These are phyloP conservation scores for Oreocharis arfaki DNA, from an alignment of 2,113 vertebrate species.

Conservation along the genomic window DNA sequence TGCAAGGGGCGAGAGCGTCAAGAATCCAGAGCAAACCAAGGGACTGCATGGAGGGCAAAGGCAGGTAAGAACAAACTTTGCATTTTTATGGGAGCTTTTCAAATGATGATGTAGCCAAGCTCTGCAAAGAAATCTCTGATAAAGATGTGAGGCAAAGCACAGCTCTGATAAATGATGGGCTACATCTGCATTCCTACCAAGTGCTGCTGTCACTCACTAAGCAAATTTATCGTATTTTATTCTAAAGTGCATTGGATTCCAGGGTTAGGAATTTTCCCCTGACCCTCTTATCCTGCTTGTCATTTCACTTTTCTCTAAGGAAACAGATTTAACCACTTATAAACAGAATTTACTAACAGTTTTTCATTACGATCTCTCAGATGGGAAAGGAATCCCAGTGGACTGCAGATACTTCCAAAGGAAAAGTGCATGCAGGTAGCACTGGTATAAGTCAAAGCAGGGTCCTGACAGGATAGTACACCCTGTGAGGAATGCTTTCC, in stretches of 20 bases:
- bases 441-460: neutral
- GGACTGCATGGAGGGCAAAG: neutral
- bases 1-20: neutral
- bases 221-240: neutral
- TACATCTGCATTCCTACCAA: neutral
- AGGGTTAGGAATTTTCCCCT: neutral
- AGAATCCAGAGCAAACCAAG: neutral
- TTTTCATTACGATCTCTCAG: neutral
- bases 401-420: neutral
- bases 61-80: neutral
- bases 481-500: neutral
- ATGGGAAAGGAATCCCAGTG: neutral
- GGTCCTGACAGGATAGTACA: neutral
- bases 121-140: neutral
- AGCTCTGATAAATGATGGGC: neutral
- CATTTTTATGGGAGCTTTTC: neutral
- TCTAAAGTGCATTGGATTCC: neutral
- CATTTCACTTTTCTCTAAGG: neutral
- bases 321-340: neutral
- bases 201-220: constrained; percentile 2
- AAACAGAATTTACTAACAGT: neutral
- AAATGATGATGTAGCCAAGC: neutral
- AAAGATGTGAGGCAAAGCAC: neutral
- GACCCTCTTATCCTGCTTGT: neutral
- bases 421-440: neutral